A percentile compares a stretch with the other conserved stretches of the same genome.
phyloP scores from a whole-genome alignment of 2,888 invertebrate species.

The Drosophila rellima region DNA sequence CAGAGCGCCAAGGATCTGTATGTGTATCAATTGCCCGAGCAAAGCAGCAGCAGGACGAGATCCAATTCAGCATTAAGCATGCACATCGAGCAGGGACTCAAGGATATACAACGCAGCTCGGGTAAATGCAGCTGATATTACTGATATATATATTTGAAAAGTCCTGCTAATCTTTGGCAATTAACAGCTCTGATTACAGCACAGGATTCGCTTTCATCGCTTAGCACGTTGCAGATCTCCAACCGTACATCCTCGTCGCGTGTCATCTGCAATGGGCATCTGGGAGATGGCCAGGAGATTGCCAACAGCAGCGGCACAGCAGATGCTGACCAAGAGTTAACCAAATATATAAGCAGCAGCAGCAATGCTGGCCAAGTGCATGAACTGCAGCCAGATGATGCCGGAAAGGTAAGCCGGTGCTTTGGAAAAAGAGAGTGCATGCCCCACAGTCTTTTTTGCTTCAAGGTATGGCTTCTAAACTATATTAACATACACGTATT shows the following conservation, averaged over 20 bases:
- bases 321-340: constrained; percentile 38
- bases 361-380: constrained; percentile 61
- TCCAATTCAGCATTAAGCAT: constrained; percentile 83
- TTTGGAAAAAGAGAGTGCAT: constrained; percentile 92
- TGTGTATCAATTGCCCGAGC: constrained; percentile 90
- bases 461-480: constrained; percentile 90
- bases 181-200: constrained; percentile 64
- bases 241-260: constrained; percentile 62
- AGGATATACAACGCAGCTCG: constrained; percentile 85
- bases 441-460: constrained; percentile 93
- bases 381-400: constrained; percentile 77
- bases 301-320: constrained; percentile 15
- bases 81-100: constrained; percentile 85
- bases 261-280: constrained; percentile 64
- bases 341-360: constrained; percentile 50
- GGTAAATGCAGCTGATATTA: constrained; percentile 62
- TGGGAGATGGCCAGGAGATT: constrained; percentile 40
- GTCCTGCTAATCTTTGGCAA: background rate
- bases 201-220: constrained; percentile 76
- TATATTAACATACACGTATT: constrained; percentile 85
- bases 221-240: constrained; percentile 71
- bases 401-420: constrained; percentile 89
- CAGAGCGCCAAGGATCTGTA: constrained; percentile 88
- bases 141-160: background rate
- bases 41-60: constrained; percentile 79